A percentile compares a stretch with the other conserved stretches of the same genome.
phyloP scores from a whole-genome alignment of 1,140 invertebrate genomes.

The Homalodisca vitripennis region DNA sequence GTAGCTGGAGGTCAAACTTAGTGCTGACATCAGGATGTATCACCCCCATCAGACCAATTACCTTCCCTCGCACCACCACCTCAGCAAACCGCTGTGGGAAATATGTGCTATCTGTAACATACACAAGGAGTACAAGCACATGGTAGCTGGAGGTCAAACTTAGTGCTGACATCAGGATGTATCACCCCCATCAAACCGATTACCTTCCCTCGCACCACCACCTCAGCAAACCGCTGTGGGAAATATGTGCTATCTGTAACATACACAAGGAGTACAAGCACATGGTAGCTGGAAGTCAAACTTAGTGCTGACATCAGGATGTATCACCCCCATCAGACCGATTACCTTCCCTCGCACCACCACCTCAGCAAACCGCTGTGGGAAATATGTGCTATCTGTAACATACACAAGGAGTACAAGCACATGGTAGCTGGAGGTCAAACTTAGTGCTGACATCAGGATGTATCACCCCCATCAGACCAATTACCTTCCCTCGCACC shows the following conservation, averaged over 20 bases:
- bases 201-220: conserved; percentile 67
- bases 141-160: conserved; percentile 51
- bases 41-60: conserved; percentile 87
- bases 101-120: conserved; percentile 76
- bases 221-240: conserved; percentile 85
- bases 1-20: conserved; percentile 54
- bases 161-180: conserved; percentile 86
- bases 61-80: conserved; percentile 67
- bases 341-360: conserved; percentile 68
- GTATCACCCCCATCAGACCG: conserved; percentile 89
- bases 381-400: conserved; percentile 87
- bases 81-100: conserved; percentile 92
- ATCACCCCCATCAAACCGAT: conserved; percentile 91
- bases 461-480: conserved; percentile 91
- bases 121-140: conserved; percentile 29
- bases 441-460: conserved; percentile 85
- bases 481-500: conserved; percentile 69
- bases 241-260: conserved; percentile 86
- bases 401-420: conserved; percentile 40
- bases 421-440: background rate
- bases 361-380: conserved; percentile 87
- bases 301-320: conserved; percentile 85
- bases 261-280: conserved; percentile 34
- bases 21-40: conserved; percentile 89
- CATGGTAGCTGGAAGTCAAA: conserved; percentile 47